phyloP scores from a whole-genome alignment of 1,140 invertebrate species.

The Phocides pigmalion region DNA sequence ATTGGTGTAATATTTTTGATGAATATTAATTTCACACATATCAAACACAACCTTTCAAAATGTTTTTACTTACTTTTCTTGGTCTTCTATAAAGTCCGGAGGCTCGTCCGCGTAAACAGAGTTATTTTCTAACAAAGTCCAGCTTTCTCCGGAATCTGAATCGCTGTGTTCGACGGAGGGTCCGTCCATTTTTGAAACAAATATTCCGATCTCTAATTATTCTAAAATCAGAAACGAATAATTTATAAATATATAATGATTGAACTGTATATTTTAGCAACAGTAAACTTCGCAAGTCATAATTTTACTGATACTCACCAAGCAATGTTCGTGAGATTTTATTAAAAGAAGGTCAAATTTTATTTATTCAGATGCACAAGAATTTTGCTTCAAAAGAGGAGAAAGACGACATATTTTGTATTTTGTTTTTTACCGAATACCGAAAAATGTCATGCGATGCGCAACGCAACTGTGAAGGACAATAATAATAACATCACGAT shows the following conservation, averaged over 20 bases:
- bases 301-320: conserved; percentile 37
- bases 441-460: conserved; percentile 43
- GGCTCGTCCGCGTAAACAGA: conserved; percentile 51
- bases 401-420: conserved; percentile 49
- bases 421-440: conserved; percentile 56
- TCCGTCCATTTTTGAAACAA: conserved; percentile 61
- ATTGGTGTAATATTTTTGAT: background rate
- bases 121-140: conserved; percentile 65
- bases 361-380: conserved; percentile 46
- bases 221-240: too few relatives aligned
- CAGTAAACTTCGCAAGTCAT: background rate
- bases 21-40: background rate
- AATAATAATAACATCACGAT: background rate
- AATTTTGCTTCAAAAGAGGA: conserved; percentile 52
- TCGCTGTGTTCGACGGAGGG: conserved; percentile 66
- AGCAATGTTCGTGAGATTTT: conserved; percentile 36
- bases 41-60: background rate
- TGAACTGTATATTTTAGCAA: background rate
- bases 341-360: conserved; percentile 37
- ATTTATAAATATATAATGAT: conserved; percentile 11
- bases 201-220: too few relatives aligned
- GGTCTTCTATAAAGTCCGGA: conserved; percentile 46
- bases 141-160: conserved; percentile 77
- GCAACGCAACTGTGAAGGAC: conserved; percentile 27
- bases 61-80: conserved; percentile 35